phyloP scores from a whole-genome alignment of 2,113 vertebrate species.

The Ptilorrhoa leucosticta region DNA sequence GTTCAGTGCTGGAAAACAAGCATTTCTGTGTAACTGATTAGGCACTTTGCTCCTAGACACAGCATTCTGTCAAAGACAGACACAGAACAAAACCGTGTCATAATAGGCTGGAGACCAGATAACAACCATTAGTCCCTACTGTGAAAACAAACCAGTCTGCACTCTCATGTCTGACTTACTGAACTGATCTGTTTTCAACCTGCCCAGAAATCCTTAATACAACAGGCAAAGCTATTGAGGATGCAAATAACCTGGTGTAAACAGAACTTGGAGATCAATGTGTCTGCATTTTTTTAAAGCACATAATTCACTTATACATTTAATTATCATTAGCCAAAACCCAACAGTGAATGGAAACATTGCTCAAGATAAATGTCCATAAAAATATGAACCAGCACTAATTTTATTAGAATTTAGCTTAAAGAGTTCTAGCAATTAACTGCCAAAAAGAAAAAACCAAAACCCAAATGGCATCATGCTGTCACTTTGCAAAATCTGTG shows the following conservation, averaged over 20 bases:
- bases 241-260: neutral
- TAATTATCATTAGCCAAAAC: neutral
- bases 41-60: constrained; percentile 12
- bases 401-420: neutral
- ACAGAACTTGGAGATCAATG: neutral
- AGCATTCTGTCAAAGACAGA: constrained; percentile 7
- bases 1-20: neutral
- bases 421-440: neutral
- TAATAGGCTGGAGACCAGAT: constrained; percentile 39
- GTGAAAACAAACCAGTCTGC: constrained; percentile 45
- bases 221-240: neutral
- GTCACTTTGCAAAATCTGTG: neutral
- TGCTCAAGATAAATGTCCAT: neutral
- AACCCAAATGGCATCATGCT: neutral
- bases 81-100: constrained; percentile 28
- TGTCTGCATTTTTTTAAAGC: neutral
- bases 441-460: neutral
- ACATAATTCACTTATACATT: neutral
- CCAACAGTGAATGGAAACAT: neutral
- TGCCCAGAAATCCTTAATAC: neutral
- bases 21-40: neutral
- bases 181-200: neutral
- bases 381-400: neutral
- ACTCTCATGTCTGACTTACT: neutral
- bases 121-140: neutral